Evolutionary conservation across 2,797 vertebrate genomes (phyloP).

Genomic region (Ambastaia sidthimunki): DNA sequence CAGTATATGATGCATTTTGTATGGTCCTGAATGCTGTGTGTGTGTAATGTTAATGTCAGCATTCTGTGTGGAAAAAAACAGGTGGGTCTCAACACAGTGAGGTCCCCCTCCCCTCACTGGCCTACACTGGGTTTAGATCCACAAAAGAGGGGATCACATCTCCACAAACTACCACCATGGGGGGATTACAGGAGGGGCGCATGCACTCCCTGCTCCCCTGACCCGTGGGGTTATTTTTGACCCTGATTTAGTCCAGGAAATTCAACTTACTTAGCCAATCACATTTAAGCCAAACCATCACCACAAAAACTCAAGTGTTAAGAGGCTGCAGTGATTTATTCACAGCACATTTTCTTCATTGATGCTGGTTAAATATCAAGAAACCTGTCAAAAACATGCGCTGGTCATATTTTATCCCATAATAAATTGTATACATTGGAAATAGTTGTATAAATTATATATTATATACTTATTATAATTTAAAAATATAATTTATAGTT

Average conservation of each 20-base stretch:
- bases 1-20: conserved; percentile 43
- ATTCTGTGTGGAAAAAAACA: conserved; percentile 69
- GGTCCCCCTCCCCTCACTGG: conserved; percentile 51
- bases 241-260: conserved; percentile 27
- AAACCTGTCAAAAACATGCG: too few relatives aligned
- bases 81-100: conserved; percentile 73
- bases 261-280: conserved; percentile 5
- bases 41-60: conserved; percentile 76
- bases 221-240: conserved; percentile 11
- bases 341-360: too few relatives aligned
- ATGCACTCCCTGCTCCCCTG: background rate
- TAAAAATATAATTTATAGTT: too few relatives aligned
- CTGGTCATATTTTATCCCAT: too few relatives aligned
- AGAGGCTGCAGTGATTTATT: too few relatives aligned
- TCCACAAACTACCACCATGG: conserved; percentile 59
- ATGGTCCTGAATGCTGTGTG: conserved; percentile 24
- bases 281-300: background rate
- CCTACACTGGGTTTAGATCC: conserved; percentile 72
- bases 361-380: too few relatives aligned
- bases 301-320: too few relatives aligned
- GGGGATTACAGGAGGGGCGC: conserved; percentile 64
- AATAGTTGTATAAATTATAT: too few relatives aligned
- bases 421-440: too few relatives aligned
- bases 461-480: too few relatives aligned
- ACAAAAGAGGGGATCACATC: conserved; percentile 79